phyloP scores from a whole-genome alignment of 2,797 vertebrate species.

The Dryobates pubescens region DNA sequence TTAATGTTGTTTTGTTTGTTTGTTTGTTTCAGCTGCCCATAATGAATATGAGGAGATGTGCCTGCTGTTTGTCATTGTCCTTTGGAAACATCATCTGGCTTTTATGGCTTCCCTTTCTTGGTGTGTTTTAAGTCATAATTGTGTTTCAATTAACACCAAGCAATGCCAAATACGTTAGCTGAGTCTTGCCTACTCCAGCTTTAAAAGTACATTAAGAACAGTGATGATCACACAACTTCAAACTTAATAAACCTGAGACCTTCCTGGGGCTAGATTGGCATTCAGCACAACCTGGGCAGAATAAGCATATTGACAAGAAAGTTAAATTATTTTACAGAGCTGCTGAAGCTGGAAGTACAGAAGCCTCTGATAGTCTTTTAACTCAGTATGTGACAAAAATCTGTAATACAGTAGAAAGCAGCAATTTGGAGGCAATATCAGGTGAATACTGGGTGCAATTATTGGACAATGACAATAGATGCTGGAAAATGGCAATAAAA shows the following conservation, averaged over 20 bases:
- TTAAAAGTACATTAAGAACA: background rate
- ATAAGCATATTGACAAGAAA: conserved; percentile 54
- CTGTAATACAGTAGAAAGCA: conserved; percentile 26
- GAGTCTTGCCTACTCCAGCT: background rate
- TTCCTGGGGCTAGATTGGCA: background rate
- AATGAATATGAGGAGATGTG: background rate
- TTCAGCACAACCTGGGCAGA: background rate
- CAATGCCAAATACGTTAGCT: background rate
- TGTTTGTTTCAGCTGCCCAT: background rate
- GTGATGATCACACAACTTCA: background rate
- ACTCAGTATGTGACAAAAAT: conserved; percentile 46
- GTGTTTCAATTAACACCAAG: conserved; percentile 8
- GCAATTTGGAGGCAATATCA: background rate
- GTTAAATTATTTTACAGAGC: conserved; percentile 52
- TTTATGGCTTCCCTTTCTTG: background rate
- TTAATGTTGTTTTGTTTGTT: too few species aligned
- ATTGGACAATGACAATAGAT: background rate
- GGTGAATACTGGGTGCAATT: background rate
- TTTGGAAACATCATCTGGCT: background rate
- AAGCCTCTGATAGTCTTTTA: conserved; percentile 42
- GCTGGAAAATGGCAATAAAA: background rate
- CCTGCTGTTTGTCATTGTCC: background rate
- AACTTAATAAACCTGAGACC: background rate
- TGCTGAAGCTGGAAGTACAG: conserved; percentile 39
- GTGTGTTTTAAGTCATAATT: background rate